Percentiles rank a stretch among this genome's conserved stretches.
Evolutionary conservation across 1,140 invertebrate genomes (phyloP).

Genomic region (Ptiloglossa arizonensis): DNA sequence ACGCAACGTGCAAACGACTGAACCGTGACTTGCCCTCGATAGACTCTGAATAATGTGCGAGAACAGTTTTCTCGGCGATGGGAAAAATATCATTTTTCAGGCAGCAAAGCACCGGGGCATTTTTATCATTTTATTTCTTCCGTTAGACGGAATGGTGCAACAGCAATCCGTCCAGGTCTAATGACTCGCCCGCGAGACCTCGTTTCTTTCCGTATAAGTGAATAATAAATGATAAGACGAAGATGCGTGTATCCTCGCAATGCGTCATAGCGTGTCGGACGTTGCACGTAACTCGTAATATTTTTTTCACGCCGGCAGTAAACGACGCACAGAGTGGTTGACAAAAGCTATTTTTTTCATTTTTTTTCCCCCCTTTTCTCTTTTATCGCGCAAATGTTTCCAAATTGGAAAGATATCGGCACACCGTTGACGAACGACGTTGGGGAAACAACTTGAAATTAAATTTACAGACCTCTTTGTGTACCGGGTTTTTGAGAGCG

Average conservation of each 20-base stretch:
- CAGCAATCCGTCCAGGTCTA: neutral
- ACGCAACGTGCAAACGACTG: slow-evolving; percentile 42
- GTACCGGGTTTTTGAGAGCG: no score
- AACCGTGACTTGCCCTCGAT: slow-evolving; percentile 61
- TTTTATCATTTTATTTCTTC: neutral
- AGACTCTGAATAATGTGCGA: slow-evolving; percentile 45
- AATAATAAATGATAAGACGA: neutral
- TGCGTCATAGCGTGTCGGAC: neutral
- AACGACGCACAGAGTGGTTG: neutral
- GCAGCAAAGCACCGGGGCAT: no score
- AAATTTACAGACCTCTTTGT: no score
- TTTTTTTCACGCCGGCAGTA: neutral
- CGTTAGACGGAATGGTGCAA: neutral
- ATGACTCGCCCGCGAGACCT: neutral
- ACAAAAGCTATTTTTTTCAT: no score
- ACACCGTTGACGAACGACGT: no score
- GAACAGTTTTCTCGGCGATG: slow-evolving; percentile 30
- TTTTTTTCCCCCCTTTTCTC: no score
- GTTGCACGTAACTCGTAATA: neutral
- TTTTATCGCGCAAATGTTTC: no score
- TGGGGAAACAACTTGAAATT: no score
- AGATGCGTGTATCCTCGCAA: neutral
- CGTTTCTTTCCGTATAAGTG: neutral
- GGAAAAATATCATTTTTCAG: slow-evolving; percentile 22
- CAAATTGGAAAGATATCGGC: no score